phyloP scores from a whole-genome alignment of 2,888 invertebrate species.

The Notodonta ziczac region DNA sequence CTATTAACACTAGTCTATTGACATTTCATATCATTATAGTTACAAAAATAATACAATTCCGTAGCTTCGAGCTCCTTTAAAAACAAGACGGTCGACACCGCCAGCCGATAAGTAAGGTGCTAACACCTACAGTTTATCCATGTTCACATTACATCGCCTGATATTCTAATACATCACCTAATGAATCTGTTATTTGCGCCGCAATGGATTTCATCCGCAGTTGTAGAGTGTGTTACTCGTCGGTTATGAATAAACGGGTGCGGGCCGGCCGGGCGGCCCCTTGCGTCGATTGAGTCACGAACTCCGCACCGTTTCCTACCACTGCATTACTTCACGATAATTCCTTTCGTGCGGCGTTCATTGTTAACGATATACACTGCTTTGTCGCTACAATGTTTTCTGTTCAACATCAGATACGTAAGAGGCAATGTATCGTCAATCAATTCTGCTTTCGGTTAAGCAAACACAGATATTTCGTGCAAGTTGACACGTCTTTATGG shows the following conservation, averaged over 20 bases:
- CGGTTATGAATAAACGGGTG: constrained; percentile 48
- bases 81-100: constrained; percentile 17
- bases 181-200: constrained; percentile 22
- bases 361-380: constrained; percentile 49
- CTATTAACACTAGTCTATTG: background rate
- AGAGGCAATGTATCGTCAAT: constrained; percentile 25
- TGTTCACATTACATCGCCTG: constrained; percentile 26
- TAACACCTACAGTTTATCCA: constrained; percentile 14
- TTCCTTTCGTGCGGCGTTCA: constrained; percentile 34
- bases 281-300: constrained; percentile 69
- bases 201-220: constrained; percentile 41
- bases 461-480: constrained; percentile 3
- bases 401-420: constrained; percentile 4
- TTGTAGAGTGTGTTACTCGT: constrained; percentile 29
- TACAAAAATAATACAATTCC: background rate
- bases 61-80: constrained; percentile 20
- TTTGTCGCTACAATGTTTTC: constrained; percentile 24
- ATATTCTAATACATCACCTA: constrained; percentile 10
- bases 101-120: constrained; percentile 24
- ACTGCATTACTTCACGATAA: constrained; percentile 55
- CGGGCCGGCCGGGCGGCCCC: constrained; percentile 65
- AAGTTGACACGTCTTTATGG: constrained; percentile 35
- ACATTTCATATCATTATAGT: background rate
- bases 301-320: constrained; percentile 56
- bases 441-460: constrained; percentile 10